phyloP scores from a whole-genome alignment of 2,797 vertebrate genomes.

The Diplodus sargus region DNA sequence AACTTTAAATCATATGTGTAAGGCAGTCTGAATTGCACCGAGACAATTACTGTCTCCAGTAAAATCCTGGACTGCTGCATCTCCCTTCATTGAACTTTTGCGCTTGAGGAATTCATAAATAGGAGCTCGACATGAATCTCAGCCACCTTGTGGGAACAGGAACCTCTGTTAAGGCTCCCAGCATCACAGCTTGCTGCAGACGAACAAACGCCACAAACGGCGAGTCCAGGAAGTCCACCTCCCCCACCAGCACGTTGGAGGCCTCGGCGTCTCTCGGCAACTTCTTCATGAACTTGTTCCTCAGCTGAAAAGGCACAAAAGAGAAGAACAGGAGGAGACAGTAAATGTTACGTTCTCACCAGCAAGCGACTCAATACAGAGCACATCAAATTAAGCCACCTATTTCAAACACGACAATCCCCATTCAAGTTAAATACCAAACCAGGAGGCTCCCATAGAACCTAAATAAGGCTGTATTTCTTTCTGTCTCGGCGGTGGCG shows the following conservation, averaged over 20 bases:
- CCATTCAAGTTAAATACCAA: slow-evolving; percentile 60
- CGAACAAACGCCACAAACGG: slow-evolving; percentile 98
- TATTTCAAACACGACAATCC: slow-evolving; percentile 57
- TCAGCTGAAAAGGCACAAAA: slow-evolving; percentile 85
- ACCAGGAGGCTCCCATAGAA: neutral
- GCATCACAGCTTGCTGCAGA: slow-evolving; percentile 96
- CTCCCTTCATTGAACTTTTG: neutral
- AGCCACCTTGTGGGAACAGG: slow-evolving; percentile 96
- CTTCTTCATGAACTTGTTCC: slow-evolving; percentile 99
- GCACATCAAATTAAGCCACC: slow-evolving; percentile 26
- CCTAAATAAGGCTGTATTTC: slow-evolving; percentile 25
- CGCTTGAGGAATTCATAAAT: neutral
- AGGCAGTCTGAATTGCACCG: neutral
- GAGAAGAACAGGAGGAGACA: slow-evolving; percentile 5
- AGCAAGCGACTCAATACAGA: slow-evolving; percentile 16
- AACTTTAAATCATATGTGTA: neutral
- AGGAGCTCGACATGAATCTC: slow-evolving; percentile 26
- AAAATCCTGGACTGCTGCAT: neutral
- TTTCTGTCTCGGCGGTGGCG: neutral
- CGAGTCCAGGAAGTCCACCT: slow-evolving; percentile 95
- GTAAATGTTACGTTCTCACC: slow-evolving; percentile 64
- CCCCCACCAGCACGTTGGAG: slow-evolving; percentile 97
- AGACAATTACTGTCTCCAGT: neutral
- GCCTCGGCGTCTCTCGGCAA: slow-evolving; percentile 97
- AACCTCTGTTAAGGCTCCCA: slow-evolving; percentile 97